phyloP scores from a whole-genome alignment of 2,888 invertebrate species.

The Diaphora mendica region DNA sequence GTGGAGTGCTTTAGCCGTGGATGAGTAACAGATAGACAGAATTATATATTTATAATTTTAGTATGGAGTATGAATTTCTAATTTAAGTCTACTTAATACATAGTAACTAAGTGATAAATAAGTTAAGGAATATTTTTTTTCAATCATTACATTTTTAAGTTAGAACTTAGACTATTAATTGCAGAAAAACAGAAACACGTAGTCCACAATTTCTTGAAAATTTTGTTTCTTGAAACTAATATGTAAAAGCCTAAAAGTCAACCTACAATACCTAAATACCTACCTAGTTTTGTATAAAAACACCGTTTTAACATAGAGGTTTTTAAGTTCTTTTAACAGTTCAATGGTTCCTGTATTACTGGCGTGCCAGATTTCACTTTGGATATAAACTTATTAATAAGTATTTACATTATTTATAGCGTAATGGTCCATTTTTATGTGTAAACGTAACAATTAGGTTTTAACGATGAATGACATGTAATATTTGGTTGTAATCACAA shows the following conservation, averaged over 20 bases:
- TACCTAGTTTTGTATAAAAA: neutral
- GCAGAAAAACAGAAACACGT: too few species aligned
- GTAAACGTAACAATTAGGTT: neutral
- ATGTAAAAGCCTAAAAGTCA: too few species aligned
- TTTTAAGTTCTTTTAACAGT: slow-evolving; percentile 9
- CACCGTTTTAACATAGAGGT: slow-evolving; percentile 6
- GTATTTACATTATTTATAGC: neutral
- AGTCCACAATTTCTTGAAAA: too few species aligned
- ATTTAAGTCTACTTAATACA: too few species aligned
- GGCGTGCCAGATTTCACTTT: slow-evolving; percentile 24
- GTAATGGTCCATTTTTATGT: slow-evolving; percentile 1
- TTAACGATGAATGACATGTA: neutral
- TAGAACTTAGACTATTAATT: too few species aligned
- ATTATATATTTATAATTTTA: too few species aligned
- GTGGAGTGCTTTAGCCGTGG: too few species aligned
- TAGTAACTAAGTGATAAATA: neutral
- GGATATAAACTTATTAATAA: slow-evolving; percentile 8
- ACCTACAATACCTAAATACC: too few species aligned
- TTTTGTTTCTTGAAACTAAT: too few species aligned
- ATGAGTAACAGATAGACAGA: too few species aligned
- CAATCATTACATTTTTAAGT: too few species aligned
- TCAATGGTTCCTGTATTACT: slow-evolving; percentile 31
- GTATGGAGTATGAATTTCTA: too few species aligned
- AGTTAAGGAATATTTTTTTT: neutral
- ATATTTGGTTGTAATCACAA: neutral